Evolutionary conservation across 2,113 vertebrate species (phyloP), one percentile per base, ranked within the genome.

Genomic region (Pachycephala philippinensis): DNA sequence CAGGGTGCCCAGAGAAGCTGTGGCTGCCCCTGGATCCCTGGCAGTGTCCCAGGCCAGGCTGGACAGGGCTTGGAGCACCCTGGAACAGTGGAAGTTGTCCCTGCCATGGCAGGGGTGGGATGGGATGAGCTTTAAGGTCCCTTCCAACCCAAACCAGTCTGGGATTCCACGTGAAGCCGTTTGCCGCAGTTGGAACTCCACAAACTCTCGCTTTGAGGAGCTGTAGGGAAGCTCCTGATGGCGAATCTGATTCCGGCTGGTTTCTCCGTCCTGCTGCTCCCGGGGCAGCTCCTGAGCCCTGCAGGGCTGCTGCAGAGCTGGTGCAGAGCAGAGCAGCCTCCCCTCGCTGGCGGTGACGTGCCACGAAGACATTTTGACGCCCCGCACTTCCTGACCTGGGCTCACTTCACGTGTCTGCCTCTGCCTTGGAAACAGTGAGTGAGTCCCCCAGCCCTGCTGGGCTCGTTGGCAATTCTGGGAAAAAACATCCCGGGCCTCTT

Each of bases 301-400:
- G 44, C 50, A 19, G n/a, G 40, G 61, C 78, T 37, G 61, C 7
- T 3, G 75, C 78, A 39, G 57, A 44, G 61, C 78, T 37, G 61
- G 8, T 3, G 75, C 78, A 39, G 57, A n/a, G 85, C 82, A 47
- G 27, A 74, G 78, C 71, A 40, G 72, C 86, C 93, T 14, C 90
- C 88, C 92, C 80, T 90, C 5, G 56, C 68, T 59, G 42, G 0
- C 10, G 4, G 0, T 90, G 96, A 96, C 95, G 90, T 79, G 23
- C 72, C 4, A 3, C 4, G 52, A 24, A 56, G 85, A 49, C n/a
- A 3, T 74, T 80, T 90, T 42, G 90, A 93, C 60, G 42, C 82
- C 90, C 93, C 0, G 15, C 90, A 91, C 87, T 97, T 97, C 97
- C 97, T 96, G 97, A 44, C 76, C 37, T 7, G 71, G 57, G 61